Conservation (phyloP, 1,140 invertebrate species). For the Drosophila ogumai region DNA sequence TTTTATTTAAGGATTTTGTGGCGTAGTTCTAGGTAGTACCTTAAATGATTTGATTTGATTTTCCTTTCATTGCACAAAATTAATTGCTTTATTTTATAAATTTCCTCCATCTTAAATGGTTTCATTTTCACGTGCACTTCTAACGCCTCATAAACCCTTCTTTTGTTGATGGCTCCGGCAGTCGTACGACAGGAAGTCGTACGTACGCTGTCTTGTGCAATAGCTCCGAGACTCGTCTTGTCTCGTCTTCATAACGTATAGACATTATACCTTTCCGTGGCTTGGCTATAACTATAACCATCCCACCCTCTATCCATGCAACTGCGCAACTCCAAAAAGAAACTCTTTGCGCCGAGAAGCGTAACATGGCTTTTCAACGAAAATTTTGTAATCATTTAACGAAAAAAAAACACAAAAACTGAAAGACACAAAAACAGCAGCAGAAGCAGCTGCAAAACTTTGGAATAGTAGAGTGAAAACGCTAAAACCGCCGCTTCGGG, state of each 20-base stretch:
- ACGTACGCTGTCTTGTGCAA: constrained; percentile 63
- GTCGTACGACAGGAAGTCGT: constrained; percentile 66
- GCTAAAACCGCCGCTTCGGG: constrained; percentile 42
- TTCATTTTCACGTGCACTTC: constrained; percentile 16
- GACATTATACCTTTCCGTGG: constrained; percentile 52
- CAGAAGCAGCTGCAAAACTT: constrained; percentile 48
- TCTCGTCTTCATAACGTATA: constrained; percentile 44
- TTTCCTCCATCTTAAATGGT: neutral
- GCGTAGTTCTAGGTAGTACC: neutral
- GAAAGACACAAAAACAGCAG: constrained; percentile 17
- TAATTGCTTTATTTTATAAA: neutral
- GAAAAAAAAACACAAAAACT: constrained; percentile 34
- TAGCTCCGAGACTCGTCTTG: constrained; percentile 37
- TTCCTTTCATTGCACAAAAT: neutral
- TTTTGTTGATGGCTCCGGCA: constrained; percentile 1
- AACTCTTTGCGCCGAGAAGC: constrained; percentile 79
- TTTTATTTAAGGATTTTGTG: neutral
- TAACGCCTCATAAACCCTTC: constrained; percentile 46
- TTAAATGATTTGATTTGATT: too few relatives aligned
- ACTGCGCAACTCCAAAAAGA: constrained; percentile 75
- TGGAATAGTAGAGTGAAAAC: constrained; percentile 64
- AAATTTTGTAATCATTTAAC: constrained; percentile 84
- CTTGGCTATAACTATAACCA: constrained; percentile 37
- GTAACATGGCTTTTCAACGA: constrained; percentile 82
- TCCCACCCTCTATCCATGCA: constrained; percentile 51